Conservation (phyloP, 2,113 vertebrate species). For the Cyanocitta stelleri region DNA sequence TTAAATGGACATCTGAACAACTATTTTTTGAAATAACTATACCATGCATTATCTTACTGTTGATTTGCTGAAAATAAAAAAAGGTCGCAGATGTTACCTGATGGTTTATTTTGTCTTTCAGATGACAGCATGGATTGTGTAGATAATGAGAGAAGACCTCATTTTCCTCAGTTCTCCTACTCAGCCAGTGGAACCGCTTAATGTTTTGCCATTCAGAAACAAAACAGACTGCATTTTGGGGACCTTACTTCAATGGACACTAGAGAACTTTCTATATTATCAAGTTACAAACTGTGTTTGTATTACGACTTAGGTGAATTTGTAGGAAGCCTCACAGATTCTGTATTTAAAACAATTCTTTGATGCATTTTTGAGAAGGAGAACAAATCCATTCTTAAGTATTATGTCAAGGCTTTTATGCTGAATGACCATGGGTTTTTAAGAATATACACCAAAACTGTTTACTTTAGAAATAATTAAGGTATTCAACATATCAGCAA, state of each 20-base stretch:
- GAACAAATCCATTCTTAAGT: constrained; percentile 64
- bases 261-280: constrained; percentile 74
- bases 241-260: constrained; percentile 73
- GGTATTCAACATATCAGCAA: constrained; percentile 48
- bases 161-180: constrained; percentile 97
- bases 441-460: constrained; percentile 64
- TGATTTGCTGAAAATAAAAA: background rate
- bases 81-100: background rate
- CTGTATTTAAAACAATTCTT: constrained; percentile 67
- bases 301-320: constrained; percentile 70
- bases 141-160: constrained; percentile 90
- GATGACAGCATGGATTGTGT: constrained; percentile 92
- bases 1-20: background rate
- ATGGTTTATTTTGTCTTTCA: constrained; percentile 27
- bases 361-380: constrained; percentile 68
- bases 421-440: constrained; percentile 64
- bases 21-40: background rate
- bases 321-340: constrained; percentile 64
- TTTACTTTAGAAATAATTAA: constrained; percentile 66
- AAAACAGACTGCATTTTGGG: constrained; percentile 78
- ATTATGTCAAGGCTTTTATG: constrained; percentile 60
- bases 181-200: constrained; percentile 91
- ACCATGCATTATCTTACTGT: background rate
- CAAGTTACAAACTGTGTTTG: constrained; percentile 76
- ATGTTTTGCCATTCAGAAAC: constrained; percentile 63